Evolutionary conservation across 2,888 invertebrate species (phyloP).

Genomic region (Ormia ochracea): DNA sequence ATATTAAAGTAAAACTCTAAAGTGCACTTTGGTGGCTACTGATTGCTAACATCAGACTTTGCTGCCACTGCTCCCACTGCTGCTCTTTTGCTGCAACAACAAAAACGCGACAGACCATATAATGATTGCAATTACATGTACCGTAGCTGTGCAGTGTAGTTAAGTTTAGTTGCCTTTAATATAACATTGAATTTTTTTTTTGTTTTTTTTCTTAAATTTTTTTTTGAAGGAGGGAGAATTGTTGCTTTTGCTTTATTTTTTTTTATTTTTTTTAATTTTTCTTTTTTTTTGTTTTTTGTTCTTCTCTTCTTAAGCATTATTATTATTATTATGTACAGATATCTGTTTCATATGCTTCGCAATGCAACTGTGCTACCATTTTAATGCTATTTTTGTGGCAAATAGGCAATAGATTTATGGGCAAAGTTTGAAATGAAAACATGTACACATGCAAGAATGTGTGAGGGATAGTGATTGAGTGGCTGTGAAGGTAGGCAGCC

Average conservation of each 20-base stretch:
- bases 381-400: conserved; percentile 51
- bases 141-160: conserved; percentile 54
- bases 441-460: conserved; percentile 36
- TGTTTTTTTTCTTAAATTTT: neutral
- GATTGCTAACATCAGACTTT: conserved; percentile 28
- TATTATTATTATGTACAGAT: too few relatives aligned
- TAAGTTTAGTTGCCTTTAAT: conserved; percentile 53
- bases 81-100: conserved; percentile 5
- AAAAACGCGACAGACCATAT: conserved; percentile 66
- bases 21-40: conserved; percentile 73
- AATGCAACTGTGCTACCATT: conserved; percentile 57
- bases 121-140: conserved; percentile 66
- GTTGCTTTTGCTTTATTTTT: neutral
- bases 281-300: neutral
- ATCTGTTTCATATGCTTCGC: conserved; percentile 16
- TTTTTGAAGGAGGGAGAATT: conserved; percentile 45
- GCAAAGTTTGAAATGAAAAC: conserved; percentile 18
- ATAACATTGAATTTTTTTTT: conserved; percentile 42
- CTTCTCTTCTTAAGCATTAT: too few relatives aligned
- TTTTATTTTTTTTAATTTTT: neutral
- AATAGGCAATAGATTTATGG: conserved; percentile 61
- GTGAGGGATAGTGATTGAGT: conserved; percentile 3
- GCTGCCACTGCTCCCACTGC: neutral
- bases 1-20: conserved; percentile 63
- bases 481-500: conserved; percentile 9